These are phyloP conservation scores for Falco columbarius DNA, from an alignment of 2,797 vertebrate genomes.

Conservation along the genomic window DNA sequence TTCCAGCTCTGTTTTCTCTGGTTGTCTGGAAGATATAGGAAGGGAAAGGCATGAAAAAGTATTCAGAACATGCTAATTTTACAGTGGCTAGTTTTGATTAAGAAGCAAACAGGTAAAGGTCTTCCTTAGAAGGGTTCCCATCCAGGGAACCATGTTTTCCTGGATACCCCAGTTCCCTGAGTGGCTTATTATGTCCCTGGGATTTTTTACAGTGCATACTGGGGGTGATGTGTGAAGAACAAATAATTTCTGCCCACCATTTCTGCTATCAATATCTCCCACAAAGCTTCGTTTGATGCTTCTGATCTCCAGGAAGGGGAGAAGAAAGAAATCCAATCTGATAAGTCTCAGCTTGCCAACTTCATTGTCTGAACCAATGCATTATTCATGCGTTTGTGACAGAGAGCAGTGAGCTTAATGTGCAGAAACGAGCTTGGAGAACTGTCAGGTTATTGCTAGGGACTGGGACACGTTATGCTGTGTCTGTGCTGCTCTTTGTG, in stretches of 20 bases:
- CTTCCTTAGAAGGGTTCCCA: neutral
- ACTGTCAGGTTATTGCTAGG: neutral
- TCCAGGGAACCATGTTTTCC: neutral
- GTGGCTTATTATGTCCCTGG: neutral
- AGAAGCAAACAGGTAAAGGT: neutral
- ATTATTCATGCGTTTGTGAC: slow-evolving; percentile 38
- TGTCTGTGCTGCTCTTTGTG: neutral
- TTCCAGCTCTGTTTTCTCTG: neutral
- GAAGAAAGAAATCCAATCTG: neutral
- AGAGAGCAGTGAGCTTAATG: neutral
- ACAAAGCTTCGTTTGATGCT: neutral
- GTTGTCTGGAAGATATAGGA: neutral
- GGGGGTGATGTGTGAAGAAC: fast-evolving
- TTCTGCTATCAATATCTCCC: neutral
- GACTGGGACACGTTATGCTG: neutral
- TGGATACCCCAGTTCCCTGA: neutral
- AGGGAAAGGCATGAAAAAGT: neutral
- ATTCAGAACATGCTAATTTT: neutral
- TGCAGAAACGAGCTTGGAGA: neutral
- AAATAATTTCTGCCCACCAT: fast-evolving
- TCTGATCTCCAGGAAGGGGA: neutral
- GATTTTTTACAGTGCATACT: neutral
- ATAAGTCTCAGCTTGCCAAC: neutral
- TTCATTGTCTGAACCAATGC: neutral
- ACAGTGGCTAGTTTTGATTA: neutral